Percentiles rank a stretch among this genome's conserved stretches.
Conservation (phyloP, 1,140 invertebrate species). For the Whitmania pigra region DNA sequence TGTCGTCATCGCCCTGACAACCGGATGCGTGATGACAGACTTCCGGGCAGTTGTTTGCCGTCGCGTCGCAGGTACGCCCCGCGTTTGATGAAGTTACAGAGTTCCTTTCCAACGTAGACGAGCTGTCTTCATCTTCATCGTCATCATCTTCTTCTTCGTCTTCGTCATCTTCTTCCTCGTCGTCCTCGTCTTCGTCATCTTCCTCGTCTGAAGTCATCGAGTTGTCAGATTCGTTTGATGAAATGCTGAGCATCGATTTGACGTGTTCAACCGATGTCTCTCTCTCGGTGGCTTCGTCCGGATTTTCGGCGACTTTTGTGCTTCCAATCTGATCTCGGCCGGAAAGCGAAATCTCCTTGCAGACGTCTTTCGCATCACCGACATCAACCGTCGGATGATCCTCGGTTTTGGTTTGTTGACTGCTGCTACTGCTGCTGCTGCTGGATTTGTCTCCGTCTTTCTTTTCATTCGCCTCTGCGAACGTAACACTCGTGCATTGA, state of each 20-base stretch:
- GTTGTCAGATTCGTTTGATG: background rate
- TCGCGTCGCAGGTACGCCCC: constrained; percentile 11
- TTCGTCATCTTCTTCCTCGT: constrained; percentile 6
- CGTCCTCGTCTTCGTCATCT: background rate
- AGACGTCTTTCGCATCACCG: too few species aligned
- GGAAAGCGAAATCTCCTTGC: too few species aligned
- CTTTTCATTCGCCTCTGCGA: too few species aligned
- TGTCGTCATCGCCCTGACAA: constrained; percentile 6
- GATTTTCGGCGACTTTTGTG: too few species aligned
- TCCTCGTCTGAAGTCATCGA: background rate
- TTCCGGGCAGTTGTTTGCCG: constrained; percentile 11
- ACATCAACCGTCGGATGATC: too few species aligned
- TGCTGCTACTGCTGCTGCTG: too few species aligned
- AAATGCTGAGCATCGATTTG: constrained; percentile 12
- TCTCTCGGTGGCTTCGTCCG: background rate
- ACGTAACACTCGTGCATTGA: too few species aligned
- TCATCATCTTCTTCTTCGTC: constrained; percentile 7
- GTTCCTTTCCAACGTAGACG: background rate
- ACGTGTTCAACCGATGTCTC: background rate
- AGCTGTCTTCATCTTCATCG: constrained; percentile 9
- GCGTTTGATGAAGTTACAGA: constrained; percentile 7
- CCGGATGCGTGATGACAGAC: constrained; percentile 15
- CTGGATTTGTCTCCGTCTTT: too few species aligned
- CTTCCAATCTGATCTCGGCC: too few species aligned
- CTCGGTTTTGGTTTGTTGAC: too few species aligned